Percentiles rank a stretch among this genome's conserved stretches.
These are phyloP conservation scores for Otus sunia DNA, from an alignment of 2,113 vertebrate species.

Conservation along the genomic window DNA sequence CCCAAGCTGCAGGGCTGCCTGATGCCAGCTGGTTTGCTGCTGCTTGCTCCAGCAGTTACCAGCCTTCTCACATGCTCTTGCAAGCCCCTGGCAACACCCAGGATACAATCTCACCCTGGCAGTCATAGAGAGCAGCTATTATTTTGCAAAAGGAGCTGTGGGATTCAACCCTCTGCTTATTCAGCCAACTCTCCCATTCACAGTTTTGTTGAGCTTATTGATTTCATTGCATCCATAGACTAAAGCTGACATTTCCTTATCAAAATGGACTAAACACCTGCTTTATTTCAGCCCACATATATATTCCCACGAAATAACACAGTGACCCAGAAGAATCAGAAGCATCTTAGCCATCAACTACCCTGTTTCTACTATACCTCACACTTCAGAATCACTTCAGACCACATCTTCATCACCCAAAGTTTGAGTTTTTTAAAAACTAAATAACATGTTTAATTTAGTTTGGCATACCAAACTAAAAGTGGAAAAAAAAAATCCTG, in stretches of 20 bases:
- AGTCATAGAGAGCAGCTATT: neutral
- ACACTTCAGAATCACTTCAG: neutral
- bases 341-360: neutral
- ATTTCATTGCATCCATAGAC: neutral
- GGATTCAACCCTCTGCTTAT: neutral
- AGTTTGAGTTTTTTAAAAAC: neutral
- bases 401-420: neutral
- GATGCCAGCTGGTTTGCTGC: neutral
- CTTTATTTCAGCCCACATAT: neutral
- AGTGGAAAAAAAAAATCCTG: neutral
- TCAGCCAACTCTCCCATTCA: neutral
- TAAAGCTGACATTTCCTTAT: slow-evolving; percentile 27
- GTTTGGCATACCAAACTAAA: neutral
- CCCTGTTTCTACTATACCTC: neutral
- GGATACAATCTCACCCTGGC: neutral
- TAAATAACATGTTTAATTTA: neutral
- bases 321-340: neutral
- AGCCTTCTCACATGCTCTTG: neutral
- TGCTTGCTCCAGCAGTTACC: neutral
- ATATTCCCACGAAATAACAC: neutral
- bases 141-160: neutral
- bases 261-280: slow-evolving; percentile 21
- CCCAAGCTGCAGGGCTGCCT: accelerated
- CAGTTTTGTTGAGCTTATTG: neutral
- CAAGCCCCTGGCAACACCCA: neutral